A percentile compares a stretch with the other conserved stretches of the same genome.
phyloP scores from a whole-genome alignment of 2,888 invertebrate genomes.

The Sepioteuthis lessoniana region DNA sequence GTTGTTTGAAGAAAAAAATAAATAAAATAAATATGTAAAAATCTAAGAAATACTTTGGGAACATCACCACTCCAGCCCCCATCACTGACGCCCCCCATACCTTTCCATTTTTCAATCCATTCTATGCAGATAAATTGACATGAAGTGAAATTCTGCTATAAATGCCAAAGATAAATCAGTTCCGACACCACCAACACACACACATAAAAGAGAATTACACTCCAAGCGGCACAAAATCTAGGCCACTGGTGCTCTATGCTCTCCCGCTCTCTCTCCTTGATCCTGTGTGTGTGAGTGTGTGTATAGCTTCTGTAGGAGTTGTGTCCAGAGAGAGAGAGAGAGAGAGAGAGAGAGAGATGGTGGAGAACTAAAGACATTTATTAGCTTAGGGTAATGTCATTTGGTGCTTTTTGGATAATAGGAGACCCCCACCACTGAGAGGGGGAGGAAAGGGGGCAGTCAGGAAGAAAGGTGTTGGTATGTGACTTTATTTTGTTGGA shows the following conservation, averaged over 20 bases:
- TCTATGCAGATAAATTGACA: no score
- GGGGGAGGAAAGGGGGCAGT: background rate
- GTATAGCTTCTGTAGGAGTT: background rate
- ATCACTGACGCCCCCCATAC: no score
- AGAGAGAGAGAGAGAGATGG: background rate
- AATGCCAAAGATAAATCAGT: no score
- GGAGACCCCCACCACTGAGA: background rate
- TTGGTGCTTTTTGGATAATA: conserved; percentile 33
- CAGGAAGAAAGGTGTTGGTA: conserved; percentile 14
- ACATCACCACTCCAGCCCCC: no score
- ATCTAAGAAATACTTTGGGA: no score
- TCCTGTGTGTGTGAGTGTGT: background rate
- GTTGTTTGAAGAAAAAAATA: no score
- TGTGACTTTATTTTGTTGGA: background rate
- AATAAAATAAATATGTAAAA: no score
- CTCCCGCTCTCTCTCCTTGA: background rate
- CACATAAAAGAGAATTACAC: no score
- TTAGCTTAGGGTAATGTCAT: background rate
- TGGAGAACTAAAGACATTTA: background rate
- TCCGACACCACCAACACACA: no score
- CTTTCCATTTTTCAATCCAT: no score
- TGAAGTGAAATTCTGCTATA: no score
- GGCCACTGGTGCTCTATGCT: background rate
- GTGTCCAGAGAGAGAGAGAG: background rate
- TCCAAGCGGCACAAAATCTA: no score